A percentile compares a stretch with the other conserved stretches of the same genome.
These are phyloP conservation scores for Anagrus nilaparvatae DNA, from an alignment of 1,140 invertebrate species.

Conservation along the genomic window DNA sequence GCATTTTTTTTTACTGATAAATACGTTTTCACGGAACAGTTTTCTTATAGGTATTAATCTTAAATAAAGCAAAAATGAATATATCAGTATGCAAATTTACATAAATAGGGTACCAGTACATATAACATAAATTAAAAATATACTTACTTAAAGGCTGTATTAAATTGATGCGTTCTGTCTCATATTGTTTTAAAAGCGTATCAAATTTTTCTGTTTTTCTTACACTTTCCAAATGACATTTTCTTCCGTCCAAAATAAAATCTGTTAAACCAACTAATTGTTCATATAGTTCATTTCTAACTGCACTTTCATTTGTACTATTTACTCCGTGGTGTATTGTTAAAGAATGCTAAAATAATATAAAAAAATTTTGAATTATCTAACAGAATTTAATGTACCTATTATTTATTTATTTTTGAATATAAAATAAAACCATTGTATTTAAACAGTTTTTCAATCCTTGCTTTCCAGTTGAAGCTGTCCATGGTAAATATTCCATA, in stretches of 20 bases:
- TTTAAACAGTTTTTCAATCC: slow-evolving; percentile 46
- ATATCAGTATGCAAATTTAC: too few relatives aligned
- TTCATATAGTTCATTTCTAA: slow-evolving; percentile 51
- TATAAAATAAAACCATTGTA: slow-evolving; percentile 33
- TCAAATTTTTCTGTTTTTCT: slow-evolving; percentile 47
- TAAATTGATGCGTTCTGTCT: slow-evolving; percentile 51
- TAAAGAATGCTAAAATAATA: slow-evolving; percentile 38
- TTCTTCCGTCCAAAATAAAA: slow-evolving; percentile 63
- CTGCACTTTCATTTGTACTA: slow-evolving; percentile 40
- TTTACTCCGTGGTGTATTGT: slow-evolving; percentile 49
- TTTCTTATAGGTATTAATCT: too few relatives aligned
- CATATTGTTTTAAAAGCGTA: slow-evolving; percentile 53
- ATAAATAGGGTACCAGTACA: too few relatives aligned
- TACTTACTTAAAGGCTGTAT: slow-evolving; percentile 48
- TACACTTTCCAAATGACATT: slow-evolving; percentile 61
- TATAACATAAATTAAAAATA: neutral
- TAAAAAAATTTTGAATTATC: neutral
- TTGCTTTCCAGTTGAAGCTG: slow-evolving; percentile 45
- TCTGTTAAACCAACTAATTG: slow-evolving; percentile 66
- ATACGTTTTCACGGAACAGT: too few relatives aligned
- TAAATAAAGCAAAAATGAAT: too few relatives aligned
- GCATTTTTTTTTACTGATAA: too few relatives aligned
- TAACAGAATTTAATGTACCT: neutral
- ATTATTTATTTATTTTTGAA: neutral
- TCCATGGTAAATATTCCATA: slow-evolving; percentile 57